Evolutionary conservation across 2,113 vertebrate genomes (phyloP).

Genomic region (Delphinapterus leucas): DNA sequence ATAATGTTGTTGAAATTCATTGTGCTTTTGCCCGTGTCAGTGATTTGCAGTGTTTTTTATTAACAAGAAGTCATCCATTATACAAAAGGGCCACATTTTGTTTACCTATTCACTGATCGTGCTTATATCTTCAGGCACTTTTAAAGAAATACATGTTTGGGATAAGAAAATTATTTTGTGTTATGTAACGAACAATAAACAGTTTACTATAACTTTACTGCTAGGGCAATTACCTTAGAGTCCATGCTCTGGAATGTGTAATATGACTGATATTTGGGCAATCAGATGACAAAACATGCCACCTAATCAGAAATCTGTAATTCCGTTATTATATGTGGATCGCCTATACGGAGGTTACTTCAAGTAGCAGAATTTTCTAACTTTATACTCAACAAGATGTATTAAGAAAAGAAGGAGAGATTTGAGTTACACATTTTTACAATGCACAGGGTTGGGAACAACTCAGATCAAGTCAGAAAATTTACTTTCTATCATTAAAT

Average conservation of each 20-base stretch:
- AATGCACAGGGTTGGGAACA: not conserved
- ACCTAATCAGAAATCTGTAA: not conserved
- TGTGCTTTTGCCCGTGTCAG: not conserved
- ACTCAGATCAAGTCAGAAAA: not conserved
- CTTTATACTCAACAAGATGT: not conserved
- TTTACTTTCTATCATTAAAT: not conserved
- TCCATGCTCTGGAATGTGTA: not conserved
- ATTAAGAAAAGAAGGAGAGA: not conserved
- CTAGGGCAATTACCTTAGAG: not conserved
- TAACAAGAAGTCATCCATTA: not conserved
- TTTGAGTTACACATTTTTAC: not conserved
- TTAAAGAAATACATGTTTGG: not conserved
- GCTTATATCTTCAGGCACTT: not conserved
- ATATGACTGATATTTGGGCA: not conserved
- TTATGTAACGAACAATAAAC: not conserved
- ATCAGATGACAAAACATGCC: not conserved
- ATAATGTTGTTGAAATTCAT: not conserved
- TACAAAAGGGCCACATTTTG: not conserved
- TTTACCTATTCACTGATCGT: not conserved
- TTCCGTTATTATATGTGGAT: not conserved
- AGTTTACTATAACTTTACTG: not conserved
- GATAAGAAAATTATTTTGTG: not conserved
- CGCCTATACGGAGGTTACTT: not conserved
- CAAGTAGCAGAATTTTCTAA: not conserved
- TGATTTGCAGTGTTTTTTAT: not conserved